These are phyloP conservation scores for Orussus abietinus DNA, from an alignment of 1,140 invertebrate genomes.

Conservation along the genomic window DNA sequence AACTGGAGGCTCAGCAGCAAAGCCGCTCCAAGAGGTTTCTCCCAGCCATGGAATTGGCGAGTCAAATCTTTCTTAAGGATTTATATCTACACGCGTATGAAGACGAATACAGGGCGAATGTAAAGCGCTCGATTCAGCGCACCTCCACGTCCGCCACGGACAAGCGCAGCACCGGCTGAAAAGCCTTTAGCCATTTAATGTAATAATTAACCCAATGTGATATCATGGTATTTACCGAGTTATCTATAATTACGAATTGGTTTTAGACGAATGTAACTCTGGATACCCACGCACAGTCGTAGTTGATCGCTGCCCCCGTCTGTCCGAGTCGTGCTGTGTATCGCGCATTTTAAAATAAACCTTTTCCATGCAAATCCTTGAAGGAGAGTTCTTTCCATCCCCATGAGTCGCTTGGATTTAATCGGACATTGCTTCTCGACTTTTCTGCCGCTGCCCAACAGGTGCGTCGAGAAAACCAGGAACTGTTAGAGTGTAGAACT, in stretches of 20 bases:
- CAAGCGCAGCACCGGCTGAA: conserved; percentile 9
- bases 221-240: conserved; percentile 50
- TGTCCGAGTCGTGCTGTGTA: conserved; percentile 44
- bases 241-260: conserved; percentile 49
- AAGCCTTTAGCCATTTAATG: conserved; percentile 36
- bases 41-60: conserved; percentile 40
- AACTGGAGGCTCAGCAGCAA: conserved; percentile 32
- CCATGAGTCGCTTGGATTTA: too few relatives aligned
- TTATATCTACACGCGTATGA: conserved; percentile 48
- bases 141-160: too few relatives aligned
- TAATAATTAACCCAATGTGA: conserved; percentile 48
- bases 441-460: too few relatives aligned
- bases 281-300: too few relatives aligned
- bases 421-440: too few relatives aligned
- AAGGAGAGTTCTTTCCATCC: neutral
- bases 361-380: conserved; percentile 43
- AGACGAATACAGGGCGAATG: conserved; percentile 46
- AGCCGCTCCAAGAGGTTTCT: conserved; percentile 44
- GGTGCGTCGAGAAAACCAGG: too few relatives aligned
- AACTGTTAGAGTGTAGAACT: too few relatives aligned
- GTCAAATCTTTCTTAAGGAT: conserved; percentile 50
- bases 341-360: conserved; percentile 49
- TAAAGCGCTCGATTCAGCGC: conserved; percentile 42
- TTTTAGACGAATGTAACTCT: conserved; percentile 52
- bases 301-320: conserved; percentile 50